Evolutionary conservation across 1,140 invertebrate species (phyloP).

Genomic region (Aphelenchoides fujianensis): DNA sequence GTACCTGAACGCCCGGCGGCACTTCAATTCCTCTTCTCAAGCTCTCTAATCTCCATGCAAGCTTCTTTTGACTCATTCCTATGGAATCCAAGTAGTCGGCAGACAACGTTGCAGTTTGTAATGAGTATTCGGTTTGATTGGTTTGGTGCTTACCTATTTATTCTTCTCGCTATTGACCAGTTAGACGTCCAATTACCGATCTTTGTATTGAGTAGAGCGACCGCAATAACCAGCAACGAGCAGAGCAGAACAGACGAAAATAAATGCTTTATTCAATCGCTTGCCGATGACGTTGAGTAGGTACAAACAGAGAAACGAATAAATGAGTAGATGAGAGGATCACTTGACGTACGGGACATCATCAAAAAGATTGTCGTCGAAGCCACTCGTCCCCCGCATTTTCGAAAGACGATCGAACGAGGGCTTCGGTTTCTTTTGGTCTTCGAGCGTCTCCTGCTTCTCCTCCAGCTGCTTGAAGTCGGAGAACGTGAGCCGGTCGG

Average conservation of each 20-base stretch:
- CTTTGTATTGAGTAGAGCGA: too few species aligned
- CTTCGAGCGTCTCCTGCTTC: neutral
- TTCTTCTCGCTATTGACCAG: too few species aligned
- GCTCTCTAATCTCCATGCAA: neutral
- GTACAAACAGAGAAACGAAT: too few species aligned
- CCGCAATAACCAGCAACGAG: too few species aligned
- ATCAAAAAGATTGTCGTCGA: neutral
- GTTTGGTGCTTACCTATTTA: too few species aligned
- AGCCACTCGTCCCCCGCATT: neutral
- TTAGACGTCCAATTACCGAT: too few species aligned
- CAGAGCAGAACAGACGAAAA: too few species aligned
- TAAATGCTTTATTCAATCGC: conserved; percentile 6
- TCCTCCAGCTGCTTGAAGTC: neutral
- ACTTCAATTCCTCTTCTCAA: conserved; percentile 37
- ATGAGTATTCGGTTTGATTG: neutral
- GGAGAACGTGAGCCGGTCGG: neutral
- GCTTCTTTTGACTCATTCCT: too few species aligned
- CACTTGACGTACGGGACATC: neutral
- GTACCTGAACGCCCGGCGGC: conserved; percentile 69
- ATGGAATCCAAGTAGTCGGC: too few species aligned
- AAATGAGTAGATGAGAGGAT: too few species aligned
- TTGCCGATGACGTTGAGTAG: too few species aligned
- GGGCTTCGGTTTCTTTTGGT: neutral
- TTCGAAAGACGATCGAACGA: neutral
- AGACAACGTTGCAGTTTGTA: neutral